A percentile compares a stretch with the other conserved stretches of the same genome.
Evolutionary conservation across 2,113 vertebrate species (phyloP).

Genomic region (Conger conger): DNA sequence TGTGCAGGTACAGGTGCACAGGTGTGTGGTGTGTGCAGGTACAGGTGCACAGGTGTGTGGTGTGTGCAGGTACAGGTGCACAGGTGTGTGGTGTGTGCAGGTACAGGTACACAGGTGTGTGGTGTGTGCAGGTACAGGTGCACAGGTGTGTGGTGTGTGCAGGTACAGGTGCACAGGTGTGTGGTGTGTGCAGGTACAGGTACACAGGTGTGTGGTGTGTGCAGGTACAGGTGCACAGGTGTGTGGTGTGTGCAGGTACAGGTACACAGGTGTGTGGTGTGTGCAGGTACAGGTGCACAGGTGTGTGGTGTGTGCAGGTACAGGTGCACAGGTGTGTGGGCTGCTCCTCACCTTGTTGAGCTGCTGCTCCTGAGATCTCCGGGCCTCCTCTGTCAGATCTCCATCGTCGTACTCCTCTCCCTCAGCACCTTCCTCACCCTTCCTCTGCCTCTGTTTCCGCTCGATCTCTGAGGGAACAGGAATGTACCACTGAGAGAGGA

Average conservation of each 20-base stretch:
- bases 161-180: not conserved
- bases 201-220: not conserved
- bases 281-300: not conserved
- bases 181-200: not conserved
- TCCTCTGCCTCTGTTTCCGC: constrained; percentile 66
- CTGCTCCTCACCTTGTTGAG: constrained; percentile 80
- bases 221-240: not conserved
- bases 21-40: too few species aligned
- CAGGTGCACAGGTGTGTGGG: not conserved
- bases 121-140: not conserved
- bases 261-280: not conserved
- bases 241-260: not conserved
- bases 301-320: not conserved
- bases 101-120: not conserved
- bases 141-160: too few species aligned
- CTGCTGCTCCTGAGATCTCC: constrained; percentile 78
- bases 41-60: too few species aligned
- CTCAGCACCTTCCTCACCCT: constrained; percentile 62
- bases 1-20: too few species aligned
- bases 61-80: too few species aligned
- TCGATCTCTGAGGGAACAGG: constrained; percentile 74
- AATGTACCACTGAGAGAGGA: not conserved
- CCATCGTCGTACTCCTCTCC: constrained; percentile 77
- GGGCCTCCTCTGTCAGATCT: constrained; percentile 69
- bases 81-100: too few species aligned